Evolutionary conservation across 1,140 invertebrate species (phyloP).

Genomic region (Ylistrum balloti): DNA sequence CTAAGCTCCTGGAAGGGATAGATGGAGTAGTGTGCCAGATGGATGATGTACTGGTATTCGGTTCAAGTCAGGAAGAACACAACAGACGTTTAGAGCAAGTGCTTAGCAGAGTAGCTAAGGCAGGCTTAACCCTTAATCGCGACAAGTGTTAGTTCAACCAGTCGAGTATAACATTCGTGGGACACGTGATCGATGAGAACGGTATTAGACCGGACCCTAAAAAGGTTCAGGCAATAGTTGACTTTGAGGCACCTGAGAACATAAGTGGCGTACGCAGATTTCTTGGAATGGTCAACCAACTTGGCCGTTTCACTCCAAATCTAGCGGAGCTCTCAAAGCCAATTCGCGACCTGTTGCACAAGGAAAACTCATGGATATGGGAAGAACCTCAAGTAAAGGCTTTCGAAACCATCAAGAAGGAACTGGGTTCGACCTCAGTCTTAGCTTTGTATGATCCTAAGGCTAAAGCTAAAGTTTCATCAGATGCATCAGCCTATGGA

Average conservation of each 20-base stretch:
- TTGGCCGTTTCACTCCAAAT: too few species aligned
- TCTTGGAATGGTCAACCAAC: too few species aligned
- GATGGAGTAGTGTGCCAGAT: conserved; percentile 45
- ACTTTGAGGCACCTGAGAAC: not conserved
- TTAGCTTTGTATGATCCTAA: too few species aligned
- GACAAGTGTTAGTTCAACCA: conserved; percentile 50
- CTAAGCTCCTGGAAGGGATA: conserved; percentile 20
- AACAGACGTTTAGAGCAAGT: conserved; percentile 63
- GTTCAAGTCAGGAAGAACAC: conserved; percentile 64
- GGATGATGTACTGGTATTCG: conserved; percentile 69
- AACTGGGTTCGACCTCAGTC: too few species aligned
- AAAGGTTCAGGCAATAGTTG: not conserved
- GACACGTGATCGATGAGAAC: not conserved
- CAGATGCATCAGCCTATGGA: too few species aligned
- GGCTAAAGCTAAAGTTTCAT: too few species aligned
- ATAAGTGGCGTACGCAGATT: too few species aligned
- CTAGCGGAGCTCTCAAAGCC: too few species aligned
- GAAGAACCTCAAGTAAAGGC: too few species aligned
- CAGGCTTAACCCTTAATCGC: conserved; percentile 73
- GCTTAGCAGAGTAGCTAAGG: conserved; percentile 63
- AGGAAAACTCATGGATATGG: too few species aligned
- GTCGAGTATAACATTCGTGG: conserved; percentile 40
- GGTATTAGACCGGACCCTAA: not conserved
- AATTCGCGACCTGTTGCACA: too few species aligned
- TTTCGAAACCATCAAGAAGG: too few species aligned